A percentile compares a stretch with the other conserved stretches of the same genome.
phyloP scores from a whole-genome alignment of 2,888 invertebrate genomes.

The Gnatocerus cornutus region DNA sequence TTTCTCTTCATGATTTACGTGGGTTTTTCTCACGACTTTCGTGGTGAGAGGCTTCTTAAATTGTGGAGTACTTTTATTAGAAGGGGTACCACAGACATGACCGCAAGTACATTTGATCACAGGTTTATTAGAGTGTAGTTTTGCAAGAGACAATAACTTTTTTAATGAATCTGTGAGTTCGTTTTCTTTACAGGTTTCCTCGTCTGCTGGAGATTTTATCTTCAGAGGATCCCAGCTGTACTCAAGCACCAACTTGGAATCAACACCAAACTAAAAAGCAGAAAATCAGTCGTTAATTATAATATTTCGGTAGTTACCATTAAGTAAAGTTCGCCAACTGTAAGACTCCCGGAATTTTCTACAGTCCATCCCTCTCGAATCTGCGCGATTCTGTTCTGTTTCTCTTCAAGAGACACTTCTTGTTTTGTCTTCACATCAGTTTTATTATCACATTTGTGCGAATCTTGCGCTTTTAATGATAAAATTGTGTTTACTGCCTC shows the following conservation, averaged over 20 bases:
- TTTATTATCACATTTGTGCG: conserved; percentile 63
- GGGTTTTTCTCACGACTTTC: conserved; percentile 41
- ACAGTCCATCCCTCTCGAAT: conserved; percentile 85
- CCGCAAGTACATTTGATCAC: conserved; percentile 74
- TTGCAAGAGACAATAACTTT: conserved; percentile 75
- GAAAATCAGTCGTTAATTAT: conserved; percentile 6
- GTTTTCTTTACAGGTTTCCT: conserved; percentile 44
- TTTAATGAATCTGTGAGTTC: conserved; percentile 69
- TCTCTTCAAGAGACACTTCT: conserved; percentile 45
- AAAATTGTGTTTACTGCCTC: conserved; percentile 66
- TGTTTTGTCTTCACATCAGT: conserved; percentile 6
- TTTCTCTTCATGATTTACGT: conserved; percentile 31
- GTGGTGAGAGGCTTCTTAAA: conserved; percentile 50
- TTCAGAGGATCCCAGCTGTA: conserved; percentile 81
- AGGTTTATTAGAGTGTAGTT: conserved; percentile 68
- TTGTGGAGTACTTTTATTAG: conserved; percentile 51
- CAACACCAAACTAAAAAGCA: conserved; percentile 78
- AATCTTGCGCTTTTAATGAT: conserved; percentile 62
- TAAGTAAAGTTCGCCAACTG: conserved; percentile 91
- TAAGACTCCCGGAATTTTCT: conserved; percentile 83
- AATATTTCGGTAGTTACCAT: conserved; percentile 75
- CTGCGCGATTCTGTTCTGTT: conserved; percentile 65
- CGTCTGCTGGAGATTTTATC: conserved; percentile 37
- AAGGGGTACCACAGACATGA: conserved; percentile 71
- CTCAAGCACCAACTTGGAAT: conserved; percentile 83